Evolutionary conservation across 2,888 invertebrate species (phyloP).

Genomic region (Calameuta filiformis): DNA sequence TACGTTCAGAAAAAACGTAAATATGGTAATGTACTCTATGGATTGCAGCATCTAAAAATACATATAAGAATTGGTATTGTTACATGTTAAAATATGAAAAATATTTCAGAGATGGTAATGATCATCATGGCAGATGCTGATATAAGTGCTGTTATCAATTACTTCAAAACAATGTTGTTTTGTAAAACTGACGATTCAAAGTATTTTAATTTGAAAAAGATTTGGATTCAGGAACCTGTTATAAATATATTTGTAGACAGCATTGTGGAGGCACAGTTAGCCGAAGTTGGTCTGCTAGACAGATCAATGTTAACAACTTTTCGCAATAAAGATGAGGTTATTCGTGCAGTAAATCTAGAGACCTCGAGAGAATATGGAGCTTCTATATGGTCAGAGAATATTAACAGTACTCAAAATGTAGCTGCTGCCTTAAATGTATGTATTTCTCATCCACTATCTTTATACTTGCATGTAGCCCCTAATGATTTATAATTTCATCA

Average conservation of each 20-base stretch:
- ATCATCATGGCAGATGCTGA: constrained; percentile 32
- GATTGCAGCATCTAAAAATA: constrained; percentile 7
- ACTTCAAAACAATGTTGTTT: constrained; percentile 20
- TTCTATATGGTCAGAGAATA: constrained; percentile 31
- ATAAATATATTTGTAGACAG: constrained; percentile 21
- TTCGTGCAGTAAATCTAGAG: constrained; percentile 1
- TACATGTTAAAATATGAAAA: constrained; percentile 23
- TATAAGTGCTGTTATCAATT: constrained; percentile 25
- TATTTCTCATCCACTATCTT: not conserved
- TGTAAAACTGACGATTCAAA: constrained; percentile 25
- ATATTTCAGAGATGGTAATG: constrained; percentile 24
- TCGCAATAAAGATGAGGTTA: constrained; percentile 27
- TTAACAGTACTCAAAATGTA: constrained; percentile 27
- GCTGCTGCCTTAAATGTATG: constrained; percentile 16
- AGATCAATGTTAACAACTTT: constrained; percentile 26
- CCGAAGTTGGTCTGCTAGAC: constrained; percentile 18
- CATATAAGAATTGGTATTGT: constrained; percentile 29
- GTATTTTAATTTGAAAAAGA: constrained; percentile 28
- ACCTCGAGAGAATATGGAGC: constrained; percentile 14
- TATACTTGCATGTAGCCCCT: not conserved
- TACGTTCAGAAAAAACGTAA: not conserved
- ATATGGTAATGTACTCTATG: not conserved
- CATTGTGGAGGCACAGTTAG: constrained; percentile 24
- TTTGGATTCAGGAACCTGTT: constrained; percentile 30
- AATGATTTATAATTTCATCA: not conserved